phyloP scores from a whole-genome alignment of 23 tunicate genomes.

The Corella eumyota region DNA sequence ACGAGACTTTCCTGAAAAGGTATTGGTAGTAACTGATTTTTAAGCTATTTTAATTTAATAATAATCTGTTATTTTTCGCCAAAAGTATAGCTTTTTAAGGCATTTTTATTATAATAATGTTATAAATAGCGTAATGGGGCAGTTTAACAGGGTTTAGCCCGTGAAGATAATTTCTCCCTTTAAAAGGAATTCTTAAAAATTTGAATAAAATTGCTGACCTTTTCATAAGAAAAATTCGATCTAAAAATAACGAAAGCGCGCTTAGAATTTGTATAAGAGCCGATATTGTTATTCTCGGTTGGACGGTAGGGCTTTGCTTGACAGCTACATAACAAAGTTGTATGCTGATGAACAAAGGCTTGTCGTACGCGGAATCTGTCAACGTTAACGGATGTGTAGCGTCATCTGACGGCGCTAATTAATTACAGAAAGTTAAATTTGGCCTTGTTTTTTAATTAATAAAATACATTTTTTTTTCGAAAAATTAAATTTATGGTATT shows the following conservation, averaged over 20 bases:
- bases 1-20: slow-evolving; percentile 92
- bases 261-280: not conserved
- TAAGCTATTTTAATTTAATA: no score
- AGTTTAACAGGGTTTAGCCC: not conserved
- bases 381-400: slow-evolving; percentile 4
- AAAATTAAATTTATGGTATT: no score
- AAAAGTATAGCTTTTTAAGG: not conserved
- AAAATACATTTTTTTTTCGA: no score
- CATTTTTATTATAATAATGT: not conserved
- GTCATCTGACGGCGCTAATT: slow-evolving; percentile 22
- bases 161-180: not conserved
- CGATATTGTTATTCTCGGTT: slow-evolving; percentile 1
- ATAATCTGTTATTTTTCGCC: no score
- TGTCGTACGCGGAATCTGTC: slow-evolving; percentile 47
- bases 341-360: slow-evolving; percentile 98
- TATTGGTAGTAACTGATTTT: no score
- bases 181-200: no score
- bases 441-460: no score
- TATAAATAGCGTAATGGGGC: not conserved
- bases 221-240: no score
- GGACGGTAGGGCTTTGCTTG: slow-evolving; percentile 61
- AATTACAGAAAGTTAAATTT: no score
- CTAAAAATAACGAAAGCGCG: slow-evolving; percentile 1
- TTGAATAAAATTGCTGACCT: no score
- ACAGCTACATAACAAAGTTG: slow-evolving; percentile 65